Evolutionary conservation across 2,113 vertebrate genomes (phyloP).

Genomic region (Orthonyx spaldingii): DNA sequence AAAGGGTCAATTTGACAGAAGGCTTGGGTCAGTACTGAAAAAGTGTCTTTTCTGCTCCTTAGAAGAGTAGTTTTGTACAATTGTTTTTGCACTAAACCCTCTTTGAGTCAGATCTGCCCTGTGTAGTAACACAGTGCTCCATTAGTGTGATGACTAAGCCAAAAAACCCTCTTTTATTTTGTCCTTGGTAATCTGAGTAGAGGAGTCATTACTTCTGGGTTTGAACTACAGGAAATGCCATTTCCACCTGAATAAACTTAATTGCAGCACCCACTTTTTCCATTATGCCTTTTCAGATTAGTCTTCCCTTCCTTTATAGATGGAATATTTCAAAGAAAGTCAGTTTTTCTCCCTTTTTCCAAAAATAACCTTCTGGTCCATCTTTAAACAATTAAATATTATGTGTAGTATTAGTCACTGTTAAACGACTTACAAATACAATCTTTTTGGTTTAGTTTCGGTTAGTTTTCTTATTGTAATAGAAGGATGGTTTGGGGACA

Average conservation of each 20-base stretch:
- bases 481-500: background rate
- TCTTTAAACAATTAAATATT: background rate
- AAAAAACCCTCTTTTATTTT: background rate
- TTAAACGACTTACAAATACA: background rate
- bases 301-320: background rate
- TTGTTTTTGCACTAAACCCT: background rate
- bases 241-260: conserved; percentile 26
- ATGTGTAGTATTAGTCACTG: background rate
- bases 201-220: background rate
- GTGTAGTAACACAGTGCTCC: background rate
- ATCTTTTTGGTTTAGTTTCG: background rate
- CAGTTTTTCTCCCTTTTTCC: background rate
- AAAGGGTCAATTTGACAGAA: background rate
- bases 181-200: background rate
- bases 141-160: background rate
- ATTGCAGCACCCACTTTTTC: background rate
- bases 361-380: background rate
- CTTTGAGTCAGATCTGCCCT: background rate
- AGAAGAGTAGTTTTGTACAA: background rate
- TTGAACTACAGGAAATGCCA: background rate
- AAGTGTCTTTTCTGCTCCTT: background rate
- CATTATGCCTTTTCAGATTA: background rate
- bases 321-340: background rate
- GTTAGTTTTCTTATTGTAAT: background rate
- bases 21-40: background rate